Evolutionary conservation across 2,888 invertebrate genomes (phyloP), one percentile per base, ranked within the genome.

Genomic region (Gerris lacustris): DNA sequence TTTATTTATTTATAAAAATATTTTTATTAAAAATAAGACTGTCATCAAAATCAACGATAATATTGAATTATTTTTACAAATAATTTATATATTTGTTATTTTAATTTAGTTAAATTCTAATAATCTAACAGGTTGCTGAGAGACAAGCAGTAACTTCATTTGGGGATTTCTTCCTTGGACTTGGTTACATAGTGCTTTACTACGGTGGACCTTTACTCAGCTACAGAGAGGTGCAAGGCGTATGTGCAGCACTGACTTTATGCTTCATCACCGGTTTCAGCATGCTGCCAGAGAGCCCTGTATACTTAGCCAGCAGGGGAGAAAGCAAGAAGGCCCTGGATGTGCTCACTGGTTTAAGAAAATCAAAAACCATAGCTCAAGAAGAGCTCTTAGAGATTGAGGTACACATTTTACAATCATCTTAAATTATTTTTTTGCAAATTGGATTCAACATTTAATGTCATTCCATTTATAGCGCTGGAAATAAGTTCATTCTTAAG

Each of bases 101-200:
- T n/a, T n/a, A n/a, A n/a, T n/a, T n/a, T n/a, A n/a, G n/a, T n/a
- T n/a, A n/a, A n/a, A n/a, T n/a, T n/a, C n/a, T 47, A 47, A 47
- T 47, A 47, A 47, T 47, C 6, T 1, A n/a, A 4, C 31, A 64
- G 64, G 64, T 18, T 18, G 31, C 9, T n/a, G 64, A 18, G 18
- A 64, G 64, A 31, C 64, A 64, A 64, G 64, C 64, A 18, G 64
- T 64, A 64, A 64, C 64, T 9, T n/a, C 64, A 64, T 64, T 64
- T 9, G 17, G 1, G 7, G 64, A 64, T 9, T 64, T 64, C 18
- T 64, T 18, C 18, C 64, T 64, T n/a, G 64, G 64, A n/a, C 11
- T 64, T 9, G 64, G 64, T 9, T 64, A 64, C 64, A 11, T 64
- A 18, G 7, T 64, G 18, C 15, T 64, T 64, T 64, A 64, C 64